Conservation (phyloP, 2,113 vertebrate species). For the Euleptes europaea region DNA sequence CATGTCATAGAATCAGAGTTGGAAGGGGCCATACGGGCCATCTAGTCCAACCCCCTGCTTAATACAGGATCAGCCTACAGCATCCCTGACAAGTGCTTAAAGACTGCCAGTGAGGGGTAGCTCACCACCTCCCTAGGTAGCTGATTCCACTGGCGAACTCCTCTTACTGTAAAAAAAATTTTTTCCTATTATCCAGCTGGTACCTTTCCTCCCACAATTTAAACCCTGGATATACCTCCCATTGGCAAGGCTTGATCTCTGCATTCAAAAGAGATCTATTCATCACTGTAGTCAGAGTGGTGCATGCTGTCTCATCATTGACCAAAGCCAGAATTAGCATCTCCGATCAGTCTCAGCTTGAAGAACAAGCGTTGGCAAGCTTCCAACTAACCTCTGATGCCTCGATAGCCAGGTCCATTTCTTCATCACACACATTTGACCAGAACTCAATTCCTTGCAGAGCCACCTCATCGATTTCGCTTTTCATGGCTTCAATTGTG, state of each 20-base stretch:
- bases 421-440: slow-evolving; percentile 99
- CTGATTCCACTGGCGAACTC: too few relatives aligned
- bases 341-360: not conserved
- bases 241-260: not conserved
- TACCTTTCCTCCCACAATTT: too few relatives aligned
- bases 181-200: too few relatives aligned
- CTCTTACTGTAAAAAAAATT: too few relatives aligned
- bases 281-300: not conserved
- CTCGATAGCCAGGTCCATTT: slow-evolving; percentile 98
- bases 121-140: too few relatives aligned
- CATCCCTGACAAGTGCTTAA: too few relatives aligned
- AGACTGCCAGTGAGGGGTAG: too few relatives aligned
- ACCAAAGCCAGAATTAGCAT: not conserved
- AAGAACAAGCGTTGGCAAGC: not conserved
- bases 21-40: too few relatives aligned
- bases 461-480: slow-evolving; percentile 96
- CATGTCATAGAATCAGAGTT: too few relatives aligned
- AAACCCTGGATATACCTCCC: not conserved
- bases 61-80: too few relatives aligned
- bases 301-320: not conserved
- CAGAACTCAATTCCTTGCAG: slow-evolving; percentile 98
- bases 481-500: slow-evolving; percentile 98
- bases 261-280: not conserved
- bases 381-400: slow-evolving; percentile 88
- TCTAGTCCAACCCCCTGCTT: too few relatives aligned